Evolutionary conservation across 1,140 invertebrate genomes (phyloP).

Genomic region (Mercenaria mercenaria): DNA sequence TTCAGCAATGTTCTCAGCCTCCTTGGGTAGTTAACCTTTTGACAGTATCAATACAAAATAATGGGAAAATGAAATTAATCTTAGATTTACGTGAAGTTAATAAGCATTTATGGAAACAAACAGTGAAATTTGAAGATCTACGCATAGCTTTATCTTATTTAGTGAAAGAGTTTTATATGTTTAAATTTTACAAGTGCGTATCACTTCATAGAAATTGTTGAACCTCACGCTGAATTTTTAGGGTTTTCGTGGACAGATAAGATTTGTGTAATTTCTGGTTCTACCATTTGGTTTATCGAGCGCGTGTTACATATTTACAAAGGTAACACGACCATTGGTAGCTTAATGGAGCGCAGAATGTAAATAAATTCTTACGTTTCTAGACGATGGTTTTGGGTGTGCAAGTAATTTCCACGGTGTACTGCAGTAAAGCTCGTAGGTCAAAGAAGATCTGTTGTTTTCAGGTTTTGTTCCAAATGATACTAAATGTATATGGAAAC

Average conservation of each 20-base stretch:
- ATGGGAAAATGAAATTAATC: constrained; percentile 48
- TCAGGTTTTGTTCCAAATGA: constrained; percentile 34
- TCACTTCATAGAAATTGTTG: constrained; percentile 36
- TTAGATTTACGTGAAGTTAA: constrained; percentile 54
- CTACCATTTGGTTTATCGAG: constrained; percentile 29
- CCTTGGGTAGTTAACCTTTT: constrained; percentile 49
- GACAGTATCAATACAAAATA: constrained; percentile 36
- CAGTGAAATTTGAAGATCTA: constrained; percentile 50
- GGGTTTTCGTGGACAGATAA: constrained; percentile 14
- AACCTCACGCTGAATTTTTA: constrained; percentile 16
- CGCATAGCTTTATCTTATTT: constrained; percentile 5
- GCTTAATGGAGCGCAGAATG: constrained; percentile 20
- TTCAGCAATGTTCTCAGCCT: background rate
- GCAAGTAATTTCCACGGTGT: background rate
- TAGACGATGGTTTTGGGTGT: constrained; percentile 31
- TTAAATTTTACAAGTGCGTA: constrained; percentile 42
- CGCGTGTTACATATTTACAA: constrained; percentile 33
- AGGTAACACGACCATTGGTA: constrained; percentile 12
- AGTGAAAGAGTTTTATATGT: constrained; percentile 22
- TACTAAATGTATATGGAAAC: constrained; percentile 13
- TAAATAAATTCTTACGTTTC: background rate
- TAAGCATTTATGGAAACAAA: constrained; percentile 49
- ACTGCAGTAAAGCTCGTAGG: background rate
- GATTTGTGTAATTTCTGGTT: constrained; percentile 20
- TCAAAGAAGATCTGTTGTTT: constrained; percentile 5